phyloP scores from a whole-genome alignment of 1,140 invertebrate genomes.

The Parapsyche elsis region DNA sequence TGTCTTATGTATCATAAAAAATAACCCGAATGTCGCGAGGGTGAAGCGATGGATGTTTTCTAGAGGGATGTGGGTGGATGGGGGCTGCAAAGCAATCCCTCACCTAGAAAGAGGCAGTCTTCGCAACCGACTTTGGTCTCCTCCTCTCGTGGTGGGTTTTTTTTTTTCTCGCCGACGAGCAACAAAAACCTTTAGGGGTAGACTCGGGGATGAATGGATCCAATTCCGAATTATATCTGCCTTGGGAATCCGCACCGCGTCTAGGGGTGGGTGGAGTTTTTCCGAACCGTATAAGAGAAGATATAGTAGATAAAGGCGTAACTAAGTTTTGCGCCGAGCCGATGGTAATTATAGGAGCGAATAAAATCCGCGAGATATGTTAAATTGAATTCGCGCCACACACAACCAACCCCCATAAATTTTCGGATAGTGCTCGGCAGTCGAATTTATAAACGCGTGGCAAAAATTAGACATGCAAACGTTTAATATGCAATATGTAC shows the following conservation, averaged over 20 bases:
- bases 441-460: no score
- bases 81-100: conserved; percentile 42
- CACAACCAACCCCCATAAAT: no score
- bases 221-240: conserved; percentile 70
- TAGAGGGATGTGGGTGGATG: no score
- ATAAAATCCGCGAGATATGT: conserved; percentile 37
- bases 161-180: conserved; percentile 49
- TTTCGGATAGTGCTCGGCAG: no score
- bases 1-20: conserved; percentile 54
- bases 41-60: not conserved
- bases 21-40: conserved; percentile 37
- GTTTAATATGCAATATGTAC: no score
- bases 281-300: conserved; percentile 50
- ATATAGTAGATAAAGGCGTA: conserved; percentile 55
- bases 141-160: conserved; percentile 45
- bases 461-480: no score
- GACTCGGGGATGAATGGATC: conserved; percentile 66
- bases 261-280: conserved; percentile 44
- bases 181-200: conserved; percentile 54
- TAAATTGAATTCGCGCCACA: conserved; percentile 10
- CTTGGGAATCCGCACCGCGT: conserved; percentile 66
- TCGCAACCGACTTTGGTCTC: conserved; percentile 23
- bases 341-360: conserved; percentile 53
- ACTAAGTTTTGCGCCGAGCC: conserved; percentile 48
- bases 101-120: conserved; percentile 36